Evolutionary conservation across 2,113 vertebrate genomes (phyloP), one percentile per base, ranked within the genome.

Genomic region (Arenaria interpres): DNA sequence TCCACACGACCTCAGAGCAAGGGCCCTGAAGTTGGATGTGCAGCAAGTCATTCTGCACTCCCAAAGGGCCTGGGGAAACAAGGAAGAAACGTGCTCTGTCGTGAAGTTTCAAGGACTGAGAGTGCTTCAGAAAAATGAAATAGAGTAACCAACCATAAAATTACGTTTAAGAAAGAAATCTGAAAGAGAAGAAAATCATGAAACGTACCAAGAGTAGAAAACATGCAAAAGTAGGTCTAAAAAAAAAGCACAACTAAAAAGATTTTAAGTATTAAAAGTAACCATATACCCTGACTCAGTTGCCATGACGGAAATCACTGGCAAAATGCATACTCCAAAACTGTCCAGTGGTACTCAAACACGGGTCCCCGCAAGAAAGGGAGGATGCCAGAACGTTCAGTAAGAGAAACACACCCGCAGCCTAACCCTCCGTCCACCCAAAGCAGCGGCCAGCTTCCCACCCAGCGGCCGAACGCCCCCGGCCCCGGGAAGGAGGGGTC

Each of bases 361-460:
- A 14, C 67, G 20, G 6, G 7, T 25, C 22, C 14, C 17, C 28
- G 1, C 32, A 23, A 23, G 46, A 62, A 28, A 24, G 5, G 15
- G 15, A 5, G 23, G 53, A 14, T 4, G 32, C 20, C 57, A 25
- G 63, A 39, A 35, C 20, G 4, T 3, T 1, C 0, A 13, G 3
- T 0, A 19, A 9, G 18, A 50, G 18, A 10, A 25, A 18, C 14
- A 3, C 11, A 10, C 0, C 54, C 5, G 3, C 39, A 46, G 10
- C 39, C 2, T 1, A 46, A 1, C 19, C 15, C 21, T 16, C 82
- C 2, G 11, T 2, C 4, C 33, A 1, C 30, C 15, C 24, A 8
- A 4, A 28, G 25, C n/a, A 6, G 24, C n/a, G 10, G 56, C 33
- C 71, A 4, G 24, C 67, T 10, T 21, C 9, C 19, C 15, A 5